Base-by-base conservation (phyloP, 2,797 vertebrate genomes). In the Typhlichthys subterraneus region DNA sequence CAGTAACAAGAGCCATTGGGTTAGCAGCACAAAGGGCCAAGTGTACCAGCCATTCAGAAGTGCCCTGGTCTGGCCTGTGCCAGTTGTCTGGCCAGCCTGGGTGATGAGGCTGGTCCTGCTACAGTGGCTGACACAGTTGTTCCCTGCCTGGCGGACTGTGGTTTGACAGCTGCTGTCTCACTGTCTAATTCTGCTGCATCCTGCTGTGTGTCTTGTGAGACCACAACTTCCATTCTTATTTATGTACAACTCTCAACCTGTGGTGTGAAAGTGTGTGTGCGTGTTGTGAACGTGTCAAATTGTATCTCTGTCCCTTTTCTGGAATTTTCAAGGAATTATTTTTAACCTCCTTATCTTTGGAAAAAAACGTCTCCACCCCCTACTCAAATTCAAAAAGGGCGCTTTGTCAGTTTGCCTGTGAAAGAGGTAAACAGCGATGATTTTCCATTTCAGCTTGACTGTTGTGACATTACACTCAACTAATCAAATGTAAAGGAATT, bases 81-180 rank as follows among this genome's bases (percentile, higher is more conserved):
- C 77, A 72, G 72, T 67, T 83, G 74, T 63, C 64, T 50, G 65
- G 29, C 53, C 53, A 13, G 29, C 12, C 19, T 13, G 53, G 23
- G 12, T 55, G 29, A 38, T 12, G 50, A 17, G 50, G n/a, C 50
- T 9, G 6, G 15, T 10, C 48, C n/a, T 51, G 33, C 70, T 55
- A 11, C 75, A 87, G 75, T 69, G 73, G 77, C 75, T 67, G 65
- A 64, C 57, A 49, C 69, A 69, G 78, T 72, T 76, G 79, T 78
- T 60, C 68, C 52, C 42, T 49, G 68, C 38, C 57, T 66, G 70
- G 19, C 55, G 59, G 66, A 45, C 58, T 53, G 2, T 33, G 42
- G 72, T 75, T 53, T 60, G 67, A 78, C 72, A 80, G 70, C 72
- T 76, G 77, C 58, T 67, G 52, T 61, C 55, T 59, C 45, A 59